Conservation (phyloP, 1,140 invertebrate species). For the Solen grandis region DNA sequence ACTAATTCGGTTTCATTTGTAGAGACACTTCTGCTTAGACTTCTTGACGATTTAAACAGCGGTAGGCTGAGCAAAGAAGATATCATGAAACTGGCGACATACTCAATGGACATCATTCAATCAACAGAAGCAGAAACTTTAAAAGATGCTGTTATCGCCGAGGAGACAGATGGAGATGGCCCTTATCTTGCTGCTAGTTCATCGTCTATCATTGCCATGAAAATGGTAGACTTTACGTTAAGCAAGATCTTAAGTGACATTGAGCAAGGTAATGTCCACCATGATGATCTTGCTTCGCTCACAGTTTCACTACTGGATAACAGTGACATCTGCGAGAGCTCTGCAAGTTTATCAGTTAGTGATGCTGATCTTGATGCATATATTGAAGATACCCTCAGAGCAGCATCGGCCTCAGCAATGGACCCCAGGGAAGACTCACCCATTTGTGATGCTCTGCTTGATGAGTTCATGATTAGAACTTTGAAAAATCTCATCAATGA, state of each 20-base stretch:
- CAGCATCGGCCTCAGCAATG: not conserved
- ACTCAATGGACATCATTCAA: constrained; percentile 43
- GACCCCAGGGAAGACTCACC: constrained; percentile 33
- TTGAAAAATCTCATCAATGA: constrained; percentile 34
- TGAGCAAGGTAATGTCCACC: constrained; percentile 20
- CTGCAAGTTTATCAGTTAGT: not conserved
- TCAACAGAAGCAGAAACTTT: not conserved
- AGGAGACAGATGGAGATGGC: not conserved
- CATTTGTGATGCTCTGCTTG: constrained; percentile 42
- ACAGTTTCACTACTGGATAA: constrained; percentile 44
- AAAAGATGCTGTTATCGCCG: constrained; percentile 1
- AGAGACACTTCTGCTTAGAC: constrained; percentile 39
- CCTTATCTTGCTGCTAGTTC: constrained; percentile 22
- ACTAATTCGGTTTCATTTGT: constrained; percentile 37
- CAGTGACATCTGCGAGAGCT: not conserved
- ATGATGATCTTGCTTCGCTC: constrained; percentile 47
- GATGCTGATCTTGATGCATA: constrained; percentile 36
- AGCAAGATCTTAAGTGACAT: constrained; percentile 48
- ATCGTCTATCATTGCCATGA: constrained; percentile 40
- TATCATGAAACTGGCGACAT: constrained; percentile 47
- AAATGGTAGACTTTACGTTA: constrained; percentile 58
- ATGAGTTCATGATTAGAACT: constrained; percentile 45
- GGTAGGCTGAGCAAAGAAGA: constrained; percentile 37
- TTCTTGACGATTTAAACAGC: constrained; percentile 54
- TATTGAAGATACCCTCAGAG: constrained; percentile 13